Evolutionary conservation across 2,113 vertebrate genomes (phyloP).

Genomic region (Esox niger): DNA sequence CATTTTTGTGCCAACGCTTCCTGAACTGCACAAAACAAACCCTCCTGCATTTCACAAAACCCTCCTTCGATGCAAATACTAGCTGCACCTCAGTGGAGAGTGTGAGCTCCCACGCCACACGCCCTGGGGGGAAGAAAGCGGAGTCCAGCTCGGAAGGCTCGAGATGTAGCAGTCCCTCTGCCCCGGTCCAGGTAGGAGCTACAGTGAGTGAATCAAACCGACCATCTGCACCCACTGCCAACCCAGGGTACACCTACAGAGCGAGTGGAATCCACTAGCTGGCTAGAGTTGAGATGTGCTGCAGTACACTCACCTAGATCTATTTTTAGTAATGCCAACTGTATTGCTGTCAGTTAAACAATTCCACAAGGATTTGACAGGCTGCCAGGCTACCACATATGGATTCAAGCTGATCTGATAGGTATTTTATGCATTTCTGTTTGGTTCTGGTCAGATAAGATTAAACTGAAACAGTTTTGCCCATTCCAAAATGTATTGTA

Average conservation of each 20-base stretch:
- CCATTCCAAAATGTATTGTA: too few relatives aligned
- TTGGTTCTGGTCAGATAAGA: neutral
- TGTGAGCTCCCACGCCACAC: constrained; percentile 82
- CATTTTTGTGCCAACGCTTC: constrained; percentile 50
- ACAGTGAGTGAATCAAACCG: neutral
- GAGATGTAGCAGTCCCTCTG: constrained; percentile 80
- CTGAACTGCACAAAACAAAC: constrained; percentile 5
- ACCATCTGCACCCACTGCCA: neutral
- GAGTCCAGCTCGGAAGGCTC: constrained; percentile 84
- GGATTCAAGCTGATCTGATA: too few relatives aligned
- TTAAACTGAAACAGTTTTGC: neutral
- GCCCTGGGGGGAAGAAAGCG: constrained; percentile 83
- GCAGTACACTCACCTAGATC: neutral
- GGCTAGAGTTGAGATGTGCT: neutral
- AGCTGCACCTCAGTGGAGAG: constrained; percentile 90
- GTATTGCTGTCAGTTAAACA: too few relatives aligned
- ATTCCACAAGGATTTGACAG: too few relatives aligned
- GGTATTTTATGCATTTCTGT: too few relatives aligned
- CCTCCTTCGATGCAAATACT: constrained; percentile 25
- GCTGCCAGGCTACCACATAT: too few relatives aligned
- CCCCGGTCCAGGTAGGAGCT: constrained; percentile 85
- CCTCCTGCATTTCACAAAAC: constrained; percentile 32
- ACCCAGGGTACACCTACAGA: neutral
- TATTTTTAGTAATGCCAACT: too few relatives aligned
- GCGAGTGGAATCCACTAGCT: neutral